Evolutionary conservation across 2,797 vertebrate genomes (phyloP).

Genomic region (Percopsis omiscomaycus): DNA sequence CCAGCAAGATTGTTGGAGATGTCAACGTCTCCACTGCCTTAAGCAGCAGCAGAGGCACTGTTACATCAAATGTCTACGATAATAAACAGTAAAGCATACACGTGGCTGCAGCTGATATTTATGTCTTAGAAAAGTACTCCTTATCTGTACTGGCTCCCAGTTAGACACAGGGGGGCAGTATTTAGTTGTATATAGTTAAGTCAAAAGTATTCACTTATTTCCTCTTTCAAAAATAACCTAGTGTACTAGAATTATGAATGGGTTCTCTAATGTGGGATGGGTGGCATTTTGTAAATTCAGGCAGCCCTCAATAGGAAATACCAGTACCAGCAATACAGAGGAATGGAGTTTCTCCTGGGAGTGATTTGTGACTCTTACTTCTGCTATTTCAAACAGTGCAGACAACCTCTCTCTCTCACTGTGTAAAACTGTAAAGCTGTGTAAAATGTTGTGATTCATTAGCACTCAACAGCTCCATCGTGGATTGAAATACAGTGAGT

Average conservation of each 20-base stretch:
- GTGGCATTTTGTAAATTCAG: slow-evolving; percentile 19
- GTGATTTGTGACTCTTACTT: slow-evolving; percentile 37
- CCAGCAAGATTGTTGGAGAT: slow-evolving; percentile 9
- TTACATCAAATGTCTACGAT: not conserved
- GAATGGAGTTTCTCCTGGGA: slow-evolving; percentile 36
- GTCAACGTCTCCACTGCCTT: rapidly evolving
- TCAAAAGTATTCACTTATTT: not conserved
- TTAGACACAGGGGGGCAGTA: slow-evolving; percentile 65
- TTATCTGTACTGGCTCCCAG: not conserved
- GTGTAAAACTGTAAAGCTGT: slow-evolving; percentile 6
- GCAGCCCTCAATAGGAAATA: slow-evolving; percentile 21
- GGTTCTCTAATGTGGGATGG: slow-evolving; percentile 5
- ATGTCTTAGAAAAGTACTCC: not conserved
- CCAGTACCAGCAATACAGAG: not conserved
- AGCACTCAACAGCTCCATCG: slow-evolving; percentile 34
- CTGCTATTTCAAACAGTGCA: slow-evolving; percentile 25
- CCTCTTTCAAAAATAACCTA: slow-evolving; percentile 4
- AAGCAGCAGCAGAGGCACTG: not conserved
- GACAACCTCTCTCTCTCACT: slow-evolving; percentile 27
- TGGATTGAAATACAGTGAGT: slow-evolving; percentile 29
- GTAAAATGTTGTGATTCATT: slow-evolving; percentile 48
- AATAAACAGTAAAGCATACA: not conserved
- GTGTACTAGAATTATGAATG: slow-evolving; percentile 10
- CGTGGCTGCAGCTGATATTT: not conserved
- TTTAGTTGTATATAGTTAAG: slow-evolving; percentile 33